These are phyloP conservation scores for Masticophis lateralis DNA, from an alignment of 2,797 vertebrate genomes.

Conservation along the genomic window DNA sequence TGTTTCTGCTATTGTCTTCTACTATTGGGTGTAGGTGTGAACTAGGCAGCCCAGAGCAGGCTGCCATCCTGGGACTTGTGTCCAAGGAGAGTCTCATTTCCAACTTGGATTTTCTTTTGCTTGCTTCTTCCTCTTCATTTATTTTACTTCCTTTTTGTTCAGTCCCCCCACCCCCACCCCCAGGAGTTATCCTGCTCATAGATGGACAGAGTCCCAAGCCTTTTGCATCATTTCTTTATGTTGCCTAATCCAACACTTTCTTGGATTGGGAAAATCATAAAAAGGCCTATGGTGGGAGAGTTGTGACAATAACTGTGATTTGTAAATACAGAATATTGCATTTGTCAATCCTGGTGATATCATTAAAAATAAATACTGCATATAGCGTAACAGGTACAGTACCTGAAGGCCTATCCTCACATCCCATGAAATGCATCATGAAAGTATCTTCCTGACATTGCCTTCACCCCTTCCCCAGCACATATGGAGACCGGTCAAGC, in stretches of 20 bases:
- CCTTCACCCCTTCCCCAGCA: not conserved
- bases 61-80: not conserved
- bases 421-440: not conserved
- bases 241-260: not conserved
- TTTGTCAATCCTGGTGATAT: not conserved
- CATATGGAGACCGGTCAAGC: not conserved
- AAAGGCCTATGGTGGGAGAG: not conserved
- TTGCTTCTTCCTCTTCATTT: not conserved
- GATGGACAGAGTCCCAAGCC: not conserved
- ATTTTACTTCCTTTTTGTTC: not conserved
- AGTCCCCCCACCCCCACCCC: fast-evolving
- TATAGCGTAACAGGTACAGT: not conserved
- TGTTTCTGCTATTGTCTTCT: not conserved
- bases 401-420: not conserved
- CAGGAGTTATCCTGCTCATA: not conserved
- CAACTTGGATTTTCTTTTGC: not conserved
- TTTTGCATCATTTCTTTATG: not conserved
- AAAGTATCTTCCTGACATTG: not conserved
- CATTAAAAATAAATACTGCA: not conserved
- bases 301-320: not conserved
- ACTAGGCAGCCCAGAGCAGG: not conserved
- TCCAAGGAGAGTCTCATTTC: not conserved
- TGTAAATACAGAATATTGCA: not conserved
- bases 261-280: not conserved
- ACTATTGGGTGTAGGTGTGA: not conserved